Conservation (phyloP, 2,113 vertebrate species). For the Nanger granti region DNA sequence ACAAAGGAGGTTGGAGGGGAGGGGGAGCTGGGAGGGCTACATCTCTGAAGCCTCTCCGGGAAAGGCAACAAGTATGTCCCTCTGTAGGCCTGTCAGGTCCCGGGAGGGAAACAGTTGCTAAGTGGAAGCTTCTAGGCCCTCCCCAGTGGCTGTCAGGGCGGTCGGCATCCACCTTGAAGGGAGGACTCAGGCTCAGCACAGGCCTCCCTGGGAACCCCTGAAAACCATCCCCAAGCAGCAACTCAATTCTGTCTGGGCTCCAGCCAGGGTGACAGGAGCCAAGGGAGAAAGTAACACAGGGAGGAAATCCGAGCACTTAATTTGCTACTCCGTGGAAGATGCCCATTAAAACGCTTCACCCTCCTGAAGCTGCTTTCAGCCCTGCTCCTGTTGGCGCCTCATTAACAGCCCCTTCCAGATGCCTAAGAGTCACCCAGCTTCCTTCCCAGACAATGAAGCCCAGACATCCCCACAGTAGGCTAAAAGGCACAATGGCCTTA, state of each 20-base stretch:
- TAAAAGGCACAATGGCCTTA: not conserved
- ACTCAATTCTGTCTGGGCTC: not conserved
- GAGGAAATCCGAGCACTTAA: slow-evolving; percentile 45
- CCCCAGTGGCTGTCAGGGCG: not conserved
- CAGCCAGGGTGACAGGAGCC: not conserved
- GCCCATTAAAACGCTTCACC: not conserved
- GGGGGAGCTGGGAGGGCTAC: not conserved
- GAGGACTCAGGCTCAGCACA: not conserved
- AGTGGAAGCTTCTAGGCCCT: not conserved
- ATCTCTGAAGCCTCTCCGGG: not conserved
- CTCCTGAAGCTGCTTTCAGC: not conserved
- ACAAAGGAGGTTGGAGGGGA: not conserved
- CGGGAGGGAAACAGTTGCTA: not conserved
- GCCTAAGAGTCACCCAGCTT: not conserved
- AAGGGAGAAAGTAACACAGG: not conserved
- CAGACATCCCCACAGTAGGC: not conserved
- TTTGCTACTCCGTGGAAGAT: not conserved
- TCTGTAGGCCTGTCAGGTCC: not conserved
- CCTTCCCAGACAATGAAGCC: not conserved
- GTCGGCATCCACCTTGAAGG: not conserved
- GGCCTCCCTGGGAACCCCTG: not conserved
- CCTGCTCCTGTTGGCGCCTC: not conserved
- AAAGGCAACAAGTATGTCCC: not conserved
- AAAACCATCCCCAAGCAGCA: not conserved
- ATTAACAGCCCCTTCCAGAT: not conserved